phyloP scores from a whole-genome alignment of 2,888 invertebrate species.

The Automeris io region DNA sequence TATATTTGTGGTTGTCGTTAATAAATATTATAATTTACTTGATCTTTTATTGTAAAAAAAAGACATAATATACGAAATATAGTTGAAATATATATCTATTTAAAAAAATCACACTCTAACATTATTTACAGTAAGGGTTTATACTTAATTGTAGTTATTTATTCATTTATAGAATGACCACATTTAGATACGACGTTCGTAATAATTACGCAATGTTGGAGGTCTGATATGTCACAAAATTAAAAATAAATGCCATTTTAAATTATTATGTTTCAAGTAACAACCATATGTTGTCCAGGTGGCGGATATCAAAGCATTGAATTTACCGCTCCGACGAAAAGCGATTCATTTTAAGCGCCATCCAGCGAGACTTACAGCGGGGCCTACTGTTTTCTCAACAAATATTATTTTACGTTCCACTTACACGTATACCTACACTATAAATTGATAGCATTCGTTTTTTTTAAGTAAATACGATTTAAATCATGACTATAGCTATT shows the following conservation, averaged over 20 bases:
- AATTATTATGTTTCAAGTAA: slow-evolving; percentile 7
- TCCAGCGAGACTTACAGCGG: slow-evolving; percentile 55
- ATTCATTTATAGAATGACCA: too few relatives aligned
- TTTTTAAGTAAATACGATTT: not conserved
- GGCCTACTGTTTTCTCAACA: slow-evolving; percentile 58
- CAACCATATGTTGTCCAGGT: slow-evolving; percentile 63
- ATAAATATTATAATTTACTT: too few relatives aligned
- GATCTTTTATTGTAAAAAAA: too few relatives aligned
- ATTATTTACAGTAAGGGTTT: too few relatives aligned
- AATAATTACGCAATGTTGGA: not conserved
- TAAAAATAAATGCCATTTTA: not conserved
- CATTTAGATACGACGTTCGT: too few relatives aligned
- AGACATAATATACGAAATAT: too few relatives aligned
- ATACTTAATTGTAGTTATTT: too few relatives aligned
- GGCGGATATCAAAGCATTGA: slow-evolving; percentile 59
- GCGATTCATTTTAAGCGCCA: slow-evolving; percentile 68
- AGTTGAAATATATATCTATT: too few relatives aligned
- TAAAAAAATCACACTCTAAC: too few relatives aligned
- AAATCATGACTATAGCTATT: not conserved
- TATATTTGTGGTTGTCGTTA: too few relatives aligned
- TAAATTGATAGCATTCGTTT: slow-evolving; percentile 6
- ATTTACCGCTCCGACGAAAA: slow-evolving; percentile 59
- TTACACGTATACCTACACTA: slow-evolving; percentile 29
- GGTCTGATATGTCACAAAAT: not conserved
- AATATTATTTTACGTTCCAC: slow-evolving; percentile 64